Base-by-base conservation (phyloP, 2,797 vertebrate genomes). In the Chaetodon trifasciatus region DNA sequence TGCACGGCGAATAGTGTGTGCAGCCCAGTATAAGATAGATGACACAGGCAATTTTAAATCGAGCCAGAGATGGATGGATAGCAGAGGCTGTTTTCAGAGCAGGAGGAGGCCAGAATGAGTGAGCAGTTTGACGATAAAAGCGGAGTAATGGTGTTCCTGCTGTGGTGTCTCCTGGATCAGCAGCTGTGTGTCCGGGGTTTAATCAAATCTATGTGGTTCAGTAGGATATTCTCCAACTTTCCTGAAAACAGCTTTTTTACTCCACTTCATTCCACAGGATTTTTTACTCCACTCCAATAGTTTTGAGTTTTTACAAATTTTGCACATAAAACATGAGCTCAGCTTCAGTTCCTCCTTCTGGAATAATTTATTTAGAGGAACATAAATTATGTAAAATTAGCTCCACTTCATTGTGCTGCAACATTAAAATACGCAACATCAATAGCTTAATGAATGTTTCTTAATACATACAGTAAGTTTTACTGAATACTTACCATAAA, bases 121-220 rank as follows among this genome's bases (percentile, higher is more conserved):
- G 76, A 81, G 69, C 67, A 81, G 79, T 80, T 65, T 58, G 80
- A 85, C 76, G 89, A 93, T 92, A 89, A 93, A 91, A 88, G 87
- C 62, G 82, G 81, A 88, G 81, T 90, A 82, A 93, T 91, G 84
- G 80, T 81, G 79, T 90, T 82, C 74, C 77, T 68, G 76, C 74
- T 80, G 66, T 46, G 50, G 44, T 62, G 82, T 37, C 78, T 85
- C 60, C 76, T 42, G 15, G 77, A 86, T 88, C 61, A 81, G 80
- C 81, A 78, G 84, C 76, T 62, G 82, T 66, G 85, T 84, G 72
- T 55, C 76, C 73, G 53, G 52, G 52, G 68, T 56, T 71, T 64
- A 84, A 83, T 85, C 53, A 82, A 87, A 88, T 84, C 65, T 74
- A 88, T 88, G 70, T 70, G 15, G 35, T 61, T 78, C 58, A 52